Base-by-base conservation (phyloP, 2,888 invertebrate species). In the Listrodromus nycthemerus region DNA sequence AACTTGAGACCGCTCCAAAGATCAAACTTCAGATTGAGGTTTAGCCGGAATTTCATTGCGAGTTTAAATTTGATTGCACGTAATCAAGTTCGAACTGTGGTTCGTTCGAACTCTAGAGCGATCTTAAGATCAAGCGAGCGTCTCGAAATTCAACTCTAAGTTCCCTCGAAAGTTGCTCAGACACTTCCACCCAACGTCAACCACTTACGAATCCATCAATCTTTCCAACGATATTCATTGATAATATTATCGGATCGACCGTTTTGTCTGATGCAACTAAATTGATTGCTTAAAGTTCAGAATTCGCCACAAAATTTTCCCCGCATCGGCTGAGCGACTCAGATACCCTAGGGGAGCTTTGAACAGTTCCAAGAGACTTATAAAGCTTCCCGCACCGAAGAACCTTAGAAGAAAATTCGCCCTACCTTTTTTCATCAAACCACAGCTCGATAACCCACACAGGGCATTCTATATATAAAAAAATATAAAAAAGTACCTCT, bases 331-430 rank as follows among this genome's bases (percentile, higher is more conserved):
- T 24, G 16, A 65, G 69, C 69, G 45, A 24, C 4, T 55, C 69
- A 74, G 70, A 83, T 83, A 79, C 79, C 82, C 79, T 83, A 33
- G 41, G 82, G 75, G 82, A 83, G 74, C 45, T 30, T 33, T 50
- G 45, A 2, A 41, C 52, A 71, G 65, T 76, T 80, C 67, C 76
- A 73, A 58, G 71, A 83, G 45, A 52, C 71, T 83, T 67, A 69
- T 66, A 83, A 83, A 83, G 79, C 74, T 75, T 75, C 74, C 74
- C 48, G 5, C 13, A 3, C 24, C 55, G 48, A 69, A 71, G 48
- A 65, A 55, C 33, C 66, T 24, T 45, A 45, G 52, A 66, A 58
- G 75, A 45, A 66, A 70, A 83, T 70, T 41, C 70, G 52, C 75
- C 58, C 55, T 33, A 79, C 65, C 65, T 58, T 83, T 83, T 83